Evolutionary conservation across 2,888 invertebrate genomes (phyloP).

Genomic region (Biston betularia): DNA sequence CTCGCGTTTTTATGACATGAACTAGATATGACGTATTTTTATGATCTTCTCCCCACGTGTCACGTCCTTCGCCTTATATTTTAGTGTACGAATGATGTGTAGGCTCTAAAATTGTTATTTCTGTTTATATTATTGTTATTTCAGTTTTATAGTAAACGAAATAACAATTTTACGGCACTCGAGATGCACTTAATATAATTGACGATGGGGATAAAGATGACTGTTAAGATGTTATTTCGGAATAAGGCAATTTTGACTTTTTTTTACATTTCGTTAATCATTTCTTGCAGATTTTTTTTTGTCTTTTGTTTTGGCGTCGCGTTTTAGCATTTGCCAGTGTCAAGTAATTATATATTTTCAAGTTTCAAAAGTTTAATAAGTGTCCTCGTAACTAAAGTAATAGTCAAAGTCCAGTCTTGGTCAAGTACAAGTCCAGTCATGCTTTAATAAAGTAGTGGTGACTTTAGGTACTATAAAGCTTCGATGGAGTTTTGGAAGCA

Average conservation of each 20-base stretch:
- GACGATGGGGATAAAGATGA: constrained; percentile 19
- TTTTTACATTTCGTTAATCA: too few species aligned
- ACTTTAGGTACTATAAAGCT: too few species aligned
- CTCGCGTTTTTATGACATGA: constrained; percentile 34
- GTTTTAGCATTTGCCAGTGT: too few species aligned
- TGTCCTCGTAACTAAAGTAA: too few species aligned
- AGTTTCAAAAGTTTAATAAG: too few species aligned
- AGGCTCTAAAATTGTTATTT: constrained; percentile 42
- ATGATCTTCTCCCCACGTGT: constrained; percentile 41
- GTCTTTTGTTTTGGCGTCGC: too few species aligned
- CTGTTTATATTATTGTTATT: constrained; percentile 44
- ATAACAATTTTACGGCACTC: constrained; percentile 32
- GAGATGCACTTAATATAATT: constrained; percentile 31
- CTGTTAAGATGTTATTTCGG: not conserved
- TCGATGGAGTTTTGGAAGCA: too few species aligned
- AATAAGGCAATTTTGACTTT: not conserved
- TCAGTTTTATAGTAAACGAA: constrained; percentile 33
- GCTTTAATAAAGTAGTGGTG: too few species aligned
- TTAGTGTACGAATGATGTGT: constrained; percentile 40
- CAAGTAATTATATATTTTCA: too few species aligned
- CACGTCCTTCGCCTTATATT: constrained; percentile 43
- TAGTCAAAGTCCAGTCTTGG: too few species aligned
- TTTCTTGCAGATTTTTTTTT: too few species aligned
- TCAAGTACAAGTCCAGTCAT: too few species aligned
- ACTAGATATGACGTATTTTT: constrained; percentile 46